Conservation (phyloP, 2,797 vertebrate species). For the Nothura maculosa region DNA sequence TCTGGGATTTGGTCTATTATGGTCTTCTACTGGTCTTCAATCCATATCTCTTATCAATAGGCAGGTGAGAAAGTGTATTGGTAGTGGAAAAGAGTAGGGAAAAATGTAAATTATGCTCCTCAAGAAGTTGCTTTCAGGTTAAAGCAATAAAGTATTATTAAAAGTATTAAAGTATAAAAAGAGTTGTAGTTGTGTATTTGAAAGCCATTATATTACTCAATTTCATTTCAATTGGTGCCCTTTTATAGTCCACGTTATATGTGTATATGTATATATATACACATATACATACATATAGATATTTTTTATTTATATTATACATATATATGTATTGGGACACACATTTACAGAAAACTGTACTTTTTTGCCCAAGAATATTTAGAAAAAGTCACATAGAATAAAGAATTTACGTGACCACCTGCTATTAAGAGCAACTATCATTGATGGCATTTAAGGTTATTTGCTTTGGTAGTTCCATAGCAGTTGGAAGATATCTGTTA, state of each 20-base stretch:
- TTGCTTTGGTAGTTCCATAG: background rate
- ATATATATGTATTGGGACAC: background rate
- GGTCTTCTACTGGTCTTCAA: too few relatives aligned
- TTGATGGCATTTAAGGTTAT: background rate
- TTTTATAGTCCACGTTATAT: background rate
- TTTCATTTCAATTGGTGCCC: background rate
- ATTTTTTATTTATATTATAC: too few relatives aligned
- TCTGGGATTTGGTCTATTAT: too few relatives aligned
- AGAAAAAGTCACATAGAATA: background rate
- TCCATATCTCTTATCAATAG: background rate
- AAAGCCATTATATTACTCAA: background rate
- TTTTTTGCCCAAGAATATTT: background rate
- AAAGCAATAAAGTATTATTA: background rate
- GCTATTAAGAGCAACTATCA: background rate
- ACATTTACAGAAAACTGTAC: background rate
- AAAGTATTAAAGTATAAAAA: background rate
- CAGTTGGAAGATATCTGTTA: background rate
- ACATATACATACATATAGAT: too few relatives aligned
- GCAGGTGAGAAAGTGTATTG: background rate
- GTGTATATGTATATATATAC: too few relatives aligned
- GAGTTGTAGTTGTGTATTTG: background rate
- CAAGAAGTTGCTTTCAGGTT: background rate
- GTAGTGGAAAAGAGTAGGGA: background rate
- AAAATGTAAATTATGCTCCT: background rate
- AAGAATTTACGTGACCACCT: background rate